These are phyloP conservation scores for Lepidochrysops patricia DNA, from an alignment of 2,888 invertebrate species.

Conservation along the genomic window DNA sequence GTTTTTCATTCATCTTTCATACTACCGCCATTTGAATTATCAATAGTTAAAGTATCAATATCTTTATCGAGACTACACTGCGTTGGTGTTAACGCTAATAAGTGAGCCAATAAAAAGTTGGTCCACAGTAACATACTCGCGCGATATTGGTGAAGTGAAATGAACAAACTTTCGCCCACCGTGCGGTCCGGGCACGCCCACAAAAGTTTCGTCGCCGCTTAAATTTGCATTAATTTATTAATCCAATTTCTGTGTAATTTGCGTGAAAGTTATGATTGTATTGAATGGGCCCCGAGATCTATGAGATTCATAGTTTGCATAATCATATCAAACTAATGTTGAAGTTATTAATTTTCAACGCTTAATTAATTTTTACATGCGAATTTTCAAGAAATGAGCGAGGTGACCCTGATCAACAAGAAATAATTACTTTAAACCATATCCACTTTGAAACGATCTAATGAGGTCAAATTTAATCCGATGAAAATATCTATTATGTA, in stretches of 20 bases:
- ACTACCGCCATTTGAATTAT: background rate
- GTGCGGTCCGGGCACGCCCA: background rate
- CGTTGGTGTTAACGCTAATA: background rate
- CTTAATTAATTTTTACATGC: too few species aligned
- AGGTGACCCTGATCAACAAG: too few species aligned
- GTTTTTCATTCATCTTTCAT: too few species aligned
- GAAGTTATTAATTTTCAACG: too few species aligned
- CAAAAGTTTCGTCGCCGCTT: background rate
- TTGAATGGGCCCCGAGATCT: background rate
- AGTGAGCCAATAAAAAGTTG: background rate
- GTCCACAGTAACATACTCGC: background rate
- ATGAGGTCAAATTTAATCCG: too few species aligned
- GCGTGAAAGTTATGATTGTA: background rate
- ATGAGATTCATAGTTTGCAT: too few species aligned
- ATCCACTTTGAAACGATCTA: too few species aligned
- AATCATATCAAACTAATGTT: background rate
- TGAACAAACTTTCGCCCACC: background rate
- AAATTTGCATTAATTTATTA: slow-evolving; percentile 1
- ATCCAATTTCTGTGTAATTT: background rate
- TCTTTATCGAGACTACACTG: background rate
- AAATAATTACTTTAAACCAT: too few species aligned
- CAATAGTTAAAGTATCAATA: background rate
- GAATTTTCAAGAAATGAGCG: too few species aligned
- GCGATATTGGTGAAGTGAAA: slow-evolving; percentile 1
- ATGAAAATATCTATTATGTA: too few species aligned